These are phyloP conservation scores for Drosophila recens DNA, from an alignment of 2,888 invertebrate genomes.

Conservation along the genomic window DNA sequence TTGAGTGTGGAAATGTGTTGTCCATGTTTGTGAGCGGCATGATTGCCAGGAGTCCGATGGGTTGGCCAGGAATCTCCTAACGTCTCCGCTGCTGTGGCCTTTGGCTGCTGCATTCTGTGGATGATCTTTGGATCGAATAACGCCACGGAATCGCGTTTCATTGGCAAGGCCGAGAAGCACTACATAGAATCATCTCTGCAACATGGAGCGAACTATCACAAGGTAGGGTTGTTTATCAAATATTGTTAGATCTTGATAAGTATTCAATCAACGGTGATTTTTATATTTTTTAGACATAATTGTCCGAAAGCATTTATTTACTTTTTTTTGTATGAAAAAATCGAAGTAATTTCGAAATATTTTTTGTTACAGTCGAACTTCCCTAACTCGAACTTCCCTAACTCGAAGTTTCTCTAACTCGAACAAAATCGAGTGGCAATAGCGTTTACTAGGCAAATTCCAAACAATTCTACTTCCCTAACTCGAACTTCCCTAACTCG, in stretches of 20 bases:
- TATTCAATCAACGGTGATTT: no score
- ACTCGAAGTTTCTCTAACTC: no score
- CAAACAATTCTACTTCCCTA: no score
- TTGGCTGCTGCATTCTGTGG: conserved; percentile 86
- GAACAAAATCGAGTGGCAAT: no score
- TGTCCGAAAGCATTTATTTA: no score
- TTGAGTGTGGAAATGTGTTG: conserved; percentile 88
- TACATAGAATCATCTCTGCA: conserved; percentile 87
- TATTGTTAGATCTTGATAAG: no score
- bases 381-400: no score
- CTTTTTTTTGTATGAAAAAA: no score
- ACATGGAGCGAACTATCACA: conserved; percentile 58
- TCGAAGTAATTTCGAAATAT: no score
- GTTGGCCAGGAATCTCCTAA: conserved; percentile 6
- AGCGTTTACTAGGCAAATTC: no score
- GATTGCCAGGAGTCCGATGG: conserved; percentile 5
- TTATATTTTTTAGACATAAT: neutral
- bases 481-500: no score
- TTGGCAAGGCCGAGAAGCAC: conserved; percentile 86
- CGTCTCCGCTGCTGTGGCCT: conserved; percentile 85
- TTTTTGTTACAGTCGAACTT: no score
- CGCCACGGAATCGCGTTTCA: conserved; percentile 86
- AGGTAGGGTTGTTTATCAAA: neutral
- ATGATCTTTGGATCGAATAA: conserved; percentile 86
- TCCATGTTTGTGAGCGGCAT: conserved; percentile 7